Evolutionary conservation across 1,140 invertebrate species (phyloP).

Genomic region (Stegodyphus dumicola): DNA sequence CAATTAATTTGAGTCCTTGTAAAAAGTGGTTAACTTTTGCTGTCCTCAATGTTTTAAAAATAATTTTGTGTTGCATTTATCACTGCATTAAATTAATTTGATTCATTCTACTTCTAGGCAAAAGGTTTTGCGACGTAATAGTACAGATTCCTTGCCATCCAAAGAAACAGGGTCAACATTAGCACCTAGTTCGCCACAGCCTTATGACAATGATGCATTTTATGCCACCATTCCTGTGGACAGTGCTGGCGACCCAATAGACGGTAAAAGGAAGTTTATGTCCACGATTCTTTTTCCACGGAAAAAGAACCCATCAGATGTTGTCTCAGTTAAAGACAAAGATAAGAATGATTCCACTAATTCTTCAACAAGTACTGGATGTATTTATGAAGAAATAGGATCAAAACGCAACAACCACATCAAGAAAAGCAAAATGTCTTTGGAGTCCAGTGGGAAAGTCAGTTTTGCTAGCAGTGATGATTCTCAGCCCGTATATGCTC

Average conservation of each 20-base stretch:
- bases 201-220: constrained; percentile 54
- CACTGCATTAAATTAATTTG: neutral
- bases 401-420: neutral
- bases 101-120: neutral
- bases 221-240: constrained; percentile 48
- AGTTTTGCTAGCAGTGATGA: neutral
- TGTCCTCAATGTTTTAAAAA: too few species aligned
- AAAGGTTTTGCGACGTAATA: constrained; percentile 24
- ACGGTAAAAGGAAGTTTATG: constrained; percentile 14
- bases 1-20: too few species aligned
- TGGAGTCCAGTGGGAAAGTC: neutral
- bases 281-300: constrained; percentile 33
- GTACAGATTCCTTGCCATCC: constrained; percentile 31
- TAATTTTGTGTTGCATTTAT: neutral
- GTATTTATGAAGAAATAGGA: constrained; percentile 48
- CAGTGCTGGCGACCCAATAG: neutral
- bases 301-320: constrained; percentile 7
- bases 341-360: constrained; percentile 16
- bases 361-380: constrained; percentile 8
- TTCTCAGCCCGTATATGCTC: constrained; percentile 38
- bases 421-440: neutral
- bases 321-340: neutral
- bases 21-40: too few species aligned
- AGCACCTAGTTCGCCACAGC: neutral
- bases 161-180: constrained; percentile 34